phyloP scores from a whole-genome alignment of 2,113 vertebrate genomes.

The Takifugu flavidus region DNA sequence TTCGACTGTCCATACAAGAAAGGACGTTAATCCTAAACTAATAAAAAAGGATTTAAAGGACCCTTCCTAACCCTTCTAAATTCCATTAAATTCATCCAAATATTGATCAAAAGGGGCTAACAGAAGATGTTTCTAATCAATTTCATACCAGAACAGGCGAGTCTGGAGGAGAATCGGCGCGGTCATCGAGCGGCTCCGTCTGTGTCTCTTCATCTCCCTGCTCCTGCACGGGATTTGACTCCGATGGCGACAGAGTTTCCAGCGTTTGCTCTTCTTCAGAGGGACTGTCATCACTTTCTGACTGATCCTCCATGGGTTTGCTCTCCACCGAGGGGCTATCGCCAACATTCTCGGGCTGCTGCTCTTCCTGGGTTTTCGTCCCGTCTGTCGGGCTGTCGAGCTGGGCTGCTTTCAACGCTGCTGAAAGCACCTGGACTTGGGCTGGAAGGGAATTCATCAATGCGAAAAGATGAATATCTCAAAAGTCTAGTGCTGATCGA shows the following conservation, averaged over 20 bases:
- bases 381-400: conserved; percentile 62
- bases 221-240: conserved; percentile 55
- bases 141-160: conserved; percentile 55
- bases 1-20: not conserved
- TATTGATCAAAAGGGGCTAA: not conserved
- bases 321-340: conserved; percentile 21
- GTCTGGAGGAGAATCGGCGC: conserved; percentile 51
- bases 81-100: too few species aligned
- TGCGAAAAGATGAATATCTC: not conserved
- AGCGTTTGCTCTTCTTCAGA: conserved; percentile 36
- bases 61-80: not conserved
- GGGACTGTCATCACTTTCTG: conserved; percentile 32
- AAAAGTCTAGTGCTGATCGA: not conserved
- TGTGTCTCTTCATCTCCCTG: conserved; percentile 60
- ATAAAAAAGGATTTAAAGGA: not conserved
- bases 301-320: conserved; percentile 42
- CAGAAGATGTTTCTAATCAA: not conserved
- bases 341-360: conserved; percentile 5
- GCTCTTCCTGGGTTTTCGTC: conserved; percentile 4
- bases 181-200: conserved; percentile 46
- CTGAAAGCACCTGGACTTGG: conserved; percentile 85
- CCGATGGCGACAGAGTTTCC: conserved; percentile 24
- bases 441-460: conserved; percentile 60
- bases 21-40: not conserved
- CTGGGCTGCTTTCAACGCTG: conserved; percentile 81